These are phyloP conservation scores for Pseudomyrmex pallidus DNA, from an alignment of 1,140 invertebrate genomes.

Conservation along the genomic window DNA sequence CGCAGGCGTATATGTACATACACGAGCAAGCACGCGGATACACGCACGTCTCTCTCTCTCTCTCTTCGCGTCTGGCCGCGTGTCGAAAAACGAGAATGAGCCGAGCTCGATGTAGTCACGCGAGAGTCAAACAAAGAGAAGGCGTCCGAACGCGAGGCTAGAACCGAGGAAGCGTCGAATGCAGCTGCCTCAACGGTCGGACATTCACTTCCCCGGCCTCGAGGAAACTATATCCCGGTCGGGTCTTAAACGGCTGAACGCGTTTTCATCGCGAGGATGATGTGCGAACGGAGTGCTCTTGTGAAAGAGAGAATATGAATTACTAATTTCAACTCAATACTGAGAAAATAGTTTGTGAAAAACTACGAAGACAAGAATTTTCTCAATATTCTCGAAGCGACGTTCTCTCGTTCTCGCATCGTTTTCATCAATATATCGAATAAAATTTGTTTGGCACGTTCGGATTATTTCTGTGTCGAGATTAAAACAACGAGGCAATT, in stretches of 20 bases:
- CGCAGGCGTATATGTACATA: slow-evolving; percentile 70
- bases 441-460: slow-evolving; percentile 18
- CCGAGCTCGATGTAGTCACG: slow-evolving; percentile 61
- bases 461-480: slow-evolving; percentile 35
- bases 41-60: slow-evolving; percentile 29
- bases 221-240: not conserved
- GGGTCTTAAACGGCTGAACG: not conserved
- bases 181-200: slow-evolving; percentile 73
- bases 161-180: slow-evolving; percentile 55
- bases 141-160: slow-evolving; percentile 35
- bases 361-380: too few species aligned
- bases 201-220: slow-evolving; percentile 27
- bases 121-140: slow-evolving; percentile 73
- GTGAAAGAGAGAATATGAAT: not conserved
- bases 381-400: not conserved
- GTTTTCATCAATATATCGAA: not conserved
- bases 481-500: slow-evolving; percentile 30
- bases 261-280: slow-evolving; percentile 18
- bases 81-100: slow-evolving; percentile 47
- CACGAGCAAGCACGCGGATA: slow-evolving; percentile 55
- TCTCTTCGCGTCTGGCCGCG: slow-evolving; percentile 20
- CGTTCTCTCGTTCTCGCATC: not conserved
- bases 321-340: not conserved
- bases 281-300: slow-evolving; percentile 25
- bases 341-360: too few species aligned